These are phyloP conservation scores for Bombyx huttoni DNA, from an alignment of 2,888 invertebrate genomes.

Conservation along the genomic window DNA sequence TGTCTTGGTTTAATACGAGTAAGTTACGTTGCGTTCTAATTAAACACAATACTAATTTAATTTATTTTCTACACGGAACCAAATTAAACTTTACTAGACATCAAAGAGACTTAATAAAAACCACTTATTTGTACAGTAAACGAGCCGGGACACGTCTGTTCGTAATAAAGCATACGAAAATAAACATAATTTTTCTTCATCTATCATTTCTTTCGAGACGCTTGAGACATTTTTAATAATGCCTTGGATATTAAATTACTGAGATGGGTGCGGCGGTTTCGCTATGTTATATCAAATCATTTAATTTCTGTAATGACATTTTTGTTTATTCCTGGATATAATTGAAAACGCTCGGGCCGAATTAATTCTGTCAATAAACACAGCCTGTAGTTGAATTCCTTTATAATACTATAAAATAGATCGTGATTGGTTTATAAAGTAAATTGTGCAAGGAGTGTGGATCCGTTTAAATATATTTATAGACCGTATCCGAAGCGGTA, in stretches of 20 bases:
- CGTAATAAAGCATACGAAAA: slow-evolving; percentile 46
- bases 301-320: slow-evolving; percentile 8
- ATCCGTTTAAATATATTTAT: background rate
- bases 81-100: slow-evolving; percentile 45
- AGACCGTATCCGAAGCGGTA: background rate
- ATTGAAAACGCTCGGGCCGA: background rate
- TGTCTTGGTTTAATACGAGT: background rate
- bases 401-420: too few relatives aligned
- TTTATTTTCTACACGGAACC: slow-evolving; percentile 27
- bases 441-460: background rate
- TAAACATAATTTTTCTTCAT: slow-evolving; percentile 34
- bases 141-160: slow-evolving; percentile 43
- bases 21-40: background rate
- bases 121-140: slow-evolving; percentile 44
- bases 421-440: too few relatives aligned
- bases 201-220: slow-evolving; percentile 25
- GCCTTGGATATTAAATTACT: slow-evolving; percentile 17
- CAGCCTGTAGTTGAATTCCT: too few relatives aligned
- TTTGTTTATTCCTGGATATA: background rate
- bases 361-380: too few relatives aligned
- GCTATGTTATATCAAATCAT: background rate
- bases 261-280: slow-evolving; percentile 8
- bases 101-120: slow-evolving; percentile 55
- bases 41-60: background rate
- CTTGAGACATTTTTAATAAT: slow-evolving; percentile 13